Percentiles rank a stretch among this genome's conserved stretches.
These are phyloP conservation scores for Bathynomus jamesi DNA, from an alignment of 1,140 invertebrate genomes.

Conservation along the genomic window DNA sequence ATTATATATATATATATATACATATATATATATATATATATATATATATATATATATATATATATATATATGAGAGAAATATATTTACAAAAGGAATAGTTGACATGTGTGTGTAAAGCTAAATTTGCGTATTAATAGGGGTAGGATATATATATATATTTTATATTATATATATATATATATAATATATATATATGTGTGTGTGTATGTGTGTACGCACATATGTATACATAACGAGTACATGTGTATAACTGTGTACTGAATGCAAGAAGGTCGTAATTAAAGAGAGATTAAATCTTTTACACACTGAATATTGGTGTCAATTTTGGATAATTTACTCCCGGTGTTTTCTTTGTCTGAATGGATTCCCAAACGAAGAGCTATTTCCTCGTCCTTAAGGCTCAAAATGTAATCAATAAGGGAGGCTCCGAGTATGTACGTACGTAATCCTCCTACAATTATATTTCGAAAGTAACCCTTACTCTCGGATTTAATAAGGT, in stretches of 20 bases:
- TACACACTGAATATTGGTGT: too few species aligned
- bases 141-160: not conserved
- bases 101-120: not conserved
- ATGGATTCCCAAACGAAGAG: not conserved
- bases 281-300: not conserved
- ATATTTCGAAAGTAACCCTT: too few species aligned
- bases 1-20: not conserved
- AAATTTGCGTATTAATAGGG: not conserved
- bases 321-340: not conserved
- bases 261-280: not conserved
- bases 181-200: not conserved
- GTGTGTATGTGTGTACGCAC: not conserved
- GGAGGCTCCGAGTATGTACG: too few species aligned
- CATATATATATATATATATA: not conserved
- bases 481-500: too few species aligned
- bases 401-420: too few species aligned
- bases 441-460: too few species aligned
- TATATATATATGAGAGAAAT: not conserved
- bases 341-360: not conserved
- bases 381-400: too few species aligned
- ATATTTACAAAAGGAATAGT: not conserved
- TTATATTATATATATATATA: not conserved
- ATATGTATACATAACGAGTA: not conserved
- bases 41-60: slow-evolving; percentile 5
- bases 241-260: not conserved